Base-by-base conservation (phyloP, 2,888 invertebrate genomes). In the Lithosia quadra region DNA sequence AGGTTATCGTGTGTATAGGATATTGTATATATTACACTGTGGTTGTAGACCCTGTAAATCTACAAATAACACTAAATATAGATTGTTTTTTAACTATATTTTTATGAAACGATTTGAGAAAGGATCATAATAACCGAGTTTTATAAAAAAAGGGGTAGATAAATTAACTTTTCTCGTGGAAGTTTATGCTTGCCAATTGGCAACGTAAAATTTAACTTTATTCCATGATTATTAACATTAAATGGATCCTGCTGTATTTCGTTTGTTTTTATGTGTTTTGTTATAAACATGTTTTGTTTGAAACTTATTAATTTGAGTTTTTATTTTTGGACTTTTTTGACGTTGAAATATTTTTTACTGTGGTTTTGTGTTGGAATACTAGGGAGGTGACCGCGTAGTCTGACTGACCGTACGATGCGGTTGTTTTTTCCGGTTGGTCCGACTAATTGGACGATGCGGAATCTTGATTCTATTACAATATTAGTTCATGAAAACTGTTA, bases 221-320 rank as follows among this genome's bases (percentile, higher is more conserved):
- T 22, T 24, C 24, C 39, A 60, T 60, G 22, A 49, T 49, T n/a
- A 60, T 60, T 60, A 39, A 39, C 60, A 18, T 60, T 24, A 60
- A 60, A 36, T 39, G 24, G 60, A 24, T 60, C 60, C 15, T 13
- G 60, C 39, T 60, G 60, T 39, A 60, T 36, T 39, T 60, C 24
- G 22, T 39, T 60, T 15, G 22, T 36, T 60, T 59, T 60, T 39
- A 60, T 39, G 39, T 60, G 18, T 60, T 60, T 39, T 60, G 60
- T 60, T 39, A 24, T 60, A 18, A 39, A 60, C 24, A 39, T 60
- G 36, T 24, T 60, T 60, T 22, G 60, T 60, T 60, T 60, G 4
- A 22, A 24, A 33, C 11, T 24, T 2, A 36, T 39, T 60, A 22
- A 36, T 22, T 60, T 34, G 7, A 34, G 13, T 33, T 59, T 22